Conservation (phyloP, 2,888 invertebrate species). For the Saturnia japonica region DNA sequence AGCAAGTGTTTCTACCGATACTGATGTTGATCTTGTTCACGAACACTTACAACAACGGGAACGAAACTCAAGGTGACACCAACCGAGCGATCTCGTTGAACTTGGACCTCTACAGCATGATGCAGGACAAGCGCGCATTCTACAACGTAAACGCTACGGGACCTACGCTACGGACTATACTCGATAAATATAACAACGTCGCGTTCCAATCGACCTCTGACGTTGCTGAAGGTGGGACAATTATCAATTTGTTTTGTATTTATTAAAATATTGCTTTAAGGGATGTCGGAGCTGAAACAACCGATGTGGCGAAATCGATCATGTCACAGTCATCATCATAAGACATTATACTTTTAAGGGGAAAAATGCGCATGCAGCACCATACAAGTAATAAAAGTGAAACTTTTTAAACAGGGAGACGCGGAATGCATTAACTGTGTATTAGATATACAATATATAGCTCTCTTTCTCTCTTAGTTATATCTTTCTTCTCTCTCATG, state of each 20-base stretch:
- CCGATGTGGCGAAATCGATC: too few species aligned
- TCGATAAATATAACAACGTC: conserved; percentile 33
- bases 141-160: conserved; percentile 28
- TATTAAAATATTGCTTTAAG: not conserved
- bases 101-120: conserved; percentile 43
- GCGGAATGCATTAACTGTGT: too few species aligned
- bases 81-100: conserved; percentile 30
- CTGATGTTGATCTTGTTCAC: conserved; percentile 38
- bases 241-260: not conserved
- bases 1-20: conserved; percentile 60
- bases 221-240: conserved; percentile 39
- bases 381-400: too few species aligned
- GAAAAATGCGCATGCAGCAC: too few species aligned
- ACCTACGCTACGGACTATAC: conserved; percentile 23
- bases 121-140: conserved; percentile 39
- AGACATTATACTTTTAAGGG: too few species aligned
- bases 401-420: too few species aligned
- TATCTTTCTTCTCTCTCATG: too few species aligned
- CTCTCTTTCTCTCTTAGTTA: too few species aligned
- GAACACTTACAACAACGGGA: conserved; percentile 31
- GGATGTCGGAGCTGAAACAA: too few species aligned
- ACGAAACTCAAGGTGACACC: too few species aligned
- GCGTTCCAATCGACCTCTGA: conserved; percentile 33
- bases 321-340: too few species aligned
- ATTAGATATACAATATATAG: too few species aligned